Percentiles rank a stretch among this genome's conserved stretches.
phyloP scores from a whole-genome alignment of 2,888 invertebrate genomes.

The Ophion slaviceki region DNA sequence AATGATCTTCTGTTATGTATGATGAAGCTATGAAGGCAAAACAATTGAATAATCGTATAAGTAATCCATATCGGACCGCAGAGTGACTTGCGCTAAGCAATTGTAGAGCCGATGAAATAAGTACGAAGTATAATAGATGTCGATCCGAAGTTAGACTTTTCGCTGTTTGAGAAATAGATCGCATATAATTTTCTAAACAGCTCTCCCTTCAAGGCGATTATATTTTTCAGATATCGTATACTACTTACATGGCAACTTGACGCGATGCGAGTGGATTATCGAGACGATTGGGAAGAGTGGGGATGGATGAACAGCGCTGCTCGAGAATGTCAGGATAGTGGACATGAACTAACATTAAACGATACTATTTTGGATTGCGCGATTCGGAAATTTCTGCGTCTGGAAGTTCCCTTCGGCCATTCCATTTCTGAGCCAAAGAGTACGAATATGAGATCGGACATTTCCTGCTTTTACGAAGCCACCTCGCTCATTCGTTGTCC shows the following conservation, averaged over 20 bases:
- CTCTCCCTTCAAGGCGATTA: not conserved
- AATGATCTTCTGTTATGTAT: too few species aligned
- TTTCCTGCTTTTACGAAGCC: constrained; percentile 33
- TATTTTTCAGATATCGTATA: constrained; percentile 73
- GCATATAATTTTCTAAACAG: not conserved
- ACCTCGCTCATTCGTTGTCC: constrained; percentile 32
- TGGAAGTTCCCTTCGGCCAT: constrained; percentile 26
- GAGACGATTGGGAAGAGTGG: constrained; percentile 78
- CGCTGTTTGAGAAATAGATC: not conserved
- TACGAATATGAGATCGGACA: not conserved
- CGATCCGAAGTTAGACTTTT: not conserved
- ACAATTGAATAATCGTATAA: too few species aligned
- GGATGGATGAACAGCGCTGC: constrained; percentile 76
- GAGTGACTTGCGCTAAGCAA: too few species aligned
- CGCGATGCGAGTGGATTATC: constrained; percentile 73
- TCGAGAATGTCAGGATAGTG: constrained; percentile 75
- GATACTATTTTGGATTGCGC: constrained; percentile 76
- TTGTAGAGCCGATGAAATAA: too few species aligned
- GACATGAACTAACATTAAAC: constrained; percentile 70
- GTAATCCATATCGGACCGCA: too few species aligned
- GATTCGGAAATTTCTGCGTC: constrained; percentile 70
- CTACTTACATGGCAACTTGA: constrained; percentile 75
- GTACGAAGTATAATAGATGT: too few species aligned
- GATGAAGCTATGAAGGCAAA: too few species aligned
- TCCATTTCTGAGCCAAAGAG: not conserved